Conservation (phyloP, 1,140 invertebrate genomes). For the Trachelipus rathkii region DNA sequence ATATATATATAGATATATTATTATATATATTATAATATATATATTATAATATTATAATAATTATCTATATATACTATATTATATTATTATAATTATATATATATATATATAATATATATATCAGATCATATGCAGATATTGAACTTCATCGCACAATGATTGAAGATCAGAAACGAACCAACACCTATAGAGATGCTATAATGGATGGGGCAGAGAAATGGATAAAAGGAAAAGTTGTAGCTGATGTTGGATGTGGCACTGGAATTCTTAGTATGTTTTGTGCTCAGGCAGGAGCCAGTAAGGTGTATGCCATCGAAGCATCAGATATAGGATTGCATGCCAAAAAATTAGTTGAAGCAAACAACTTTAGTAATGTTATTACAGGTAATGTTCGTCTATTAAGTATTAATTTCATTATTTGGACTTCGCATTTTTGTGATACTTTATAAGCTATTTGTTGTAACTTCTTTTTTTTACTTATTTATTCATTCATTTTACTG, state of each 20-base stretch:
- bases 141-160: conserved; percentile 96
- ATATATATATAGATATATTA: too few species aligned
- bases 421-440: neutral
- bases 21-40: too few species aligned
- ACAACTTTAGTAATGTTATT: conserved; percentile 39
- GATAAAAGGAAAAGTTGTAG: conserved; percentile 63
- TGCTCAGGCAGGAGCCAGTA: conserved; percentile 85
- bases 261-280: conserved; percentile 94
- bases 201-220: conserved; percentile 65
- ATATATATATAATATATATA: too few species aligned
- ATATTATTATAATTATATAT: too few species aligned
- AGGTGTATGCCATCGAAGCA: conserved; percentile 90
- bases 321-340: conserved; percentile 83
- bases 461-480: too few species aligned
- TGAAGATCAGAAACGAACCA: conserved; percentile 80
- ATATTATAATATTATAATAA: too few species aligned
- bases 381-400: conserved; percentile 32
- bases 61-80: too few species aligned
- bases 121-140: conserved; percentile 87
- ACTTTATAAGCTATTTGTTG: too few species aligned
- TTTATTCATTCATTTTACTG: neutral
- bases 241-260: conserved; percentile 96
- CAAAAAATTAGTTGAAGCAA: conserved; percentile 56
- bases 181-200: conserved; percentile 89
- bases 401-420: neutral